Evolutionary conservation across 2,113 vertebrate genomes (phyloP).

Genomic region (Zootoca vivipara): DNA sequence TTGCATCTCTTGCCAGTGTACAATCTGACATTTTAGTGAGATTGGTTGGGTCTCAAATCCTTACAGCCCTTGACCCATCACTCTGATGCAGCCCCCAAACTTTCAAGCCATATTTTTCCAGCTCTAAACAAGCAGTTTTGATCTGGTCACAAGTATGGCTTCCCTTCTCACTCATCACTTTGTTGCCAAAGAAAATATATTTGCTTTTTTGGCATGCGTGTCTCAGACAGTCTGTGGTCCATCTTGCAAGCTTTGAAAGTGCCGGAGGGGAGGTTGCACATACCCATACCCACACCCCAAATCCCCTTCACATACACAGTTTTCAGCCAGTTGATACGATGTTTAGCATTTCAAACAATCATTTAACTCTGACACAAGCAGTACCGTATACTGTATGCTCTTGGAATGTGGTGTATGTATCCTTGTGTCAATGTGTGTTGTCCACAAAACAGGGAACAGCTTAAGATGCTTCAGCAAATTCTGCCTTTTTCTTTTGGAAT

Average conservation of each 20-base stretch:
- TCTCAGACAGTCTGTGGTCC: background rate
- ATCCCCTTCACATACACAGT: background rate
- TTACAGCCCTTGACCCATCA: background rate
- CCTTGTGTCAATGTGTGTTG: background rate
- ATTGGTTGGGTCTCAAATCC: no score
- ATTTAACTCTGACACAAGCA: background rate
- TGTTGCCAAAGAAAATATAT: background rate
- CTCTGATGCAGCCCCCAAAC: background rate
- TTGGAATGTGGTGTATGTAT: no score
- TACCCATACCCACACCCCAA: background rate
- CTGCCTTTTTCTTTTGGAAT: background rate
- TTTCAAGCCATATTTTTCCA: background rate
- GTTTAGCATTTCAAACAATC: constrained; percentile 2
- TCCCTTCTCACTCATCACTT: background rate
- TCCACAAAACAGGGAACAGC: background rate
- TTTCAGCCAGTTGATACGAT: background rate
- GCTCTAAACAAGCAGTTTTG: background rate
- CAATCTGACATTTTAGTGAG: background rate
- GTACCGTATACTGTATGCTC: background rate
- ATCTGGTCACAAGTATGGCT: background rate
- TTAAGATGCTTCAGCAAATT: background rate
- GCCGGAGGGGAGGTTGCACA: background rate
- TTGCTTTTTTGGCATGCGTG: background rate
- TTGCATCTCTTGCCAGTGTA: background rate
- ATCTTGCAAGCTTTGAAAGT: background rate